Percentiles rank a stretch among this genome's conserved stretches.
These are phyloP conservation scores for Halichoeres trimaculatus DNA, from an alignment of 2,113 vertebrate species.

Conservation along the genomic window DNA sequence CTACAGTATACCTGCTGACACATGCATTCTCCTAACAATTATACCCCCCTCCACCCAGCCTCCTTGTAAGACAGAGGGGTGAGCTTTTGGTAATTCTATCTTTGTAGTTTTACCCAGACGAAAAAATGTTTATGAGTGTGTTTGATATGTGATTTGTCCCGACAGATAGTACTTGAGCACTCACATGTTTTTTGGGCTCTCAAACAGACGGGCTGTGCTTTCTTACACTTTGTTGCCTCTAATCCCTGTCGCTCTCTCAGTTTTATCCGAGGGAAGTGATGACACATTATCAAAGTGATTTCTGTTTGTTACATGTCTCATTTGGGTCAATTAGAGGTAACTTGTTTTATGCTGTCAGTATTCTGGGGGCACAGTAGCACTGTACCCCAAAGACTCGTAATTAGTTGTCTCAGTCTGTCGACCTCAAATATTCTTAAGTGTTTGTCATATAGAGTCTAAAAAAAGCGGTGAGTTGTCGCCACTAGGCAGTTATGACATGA, in stretches of 20 bases:
- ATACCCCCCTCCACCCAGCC: conserved; percentile 42
- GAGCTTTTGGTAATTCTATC: conserved; percentile 39
- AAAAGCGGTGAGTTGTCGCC: neutral
- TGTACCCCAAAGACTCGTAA: conserved; percentile 48
- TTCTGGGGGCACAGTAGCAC: conserved; percentile 43
- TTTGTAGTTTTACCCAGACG: conserved; percentile 35
- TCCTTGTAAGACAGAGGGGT: conserved; percentile 13
- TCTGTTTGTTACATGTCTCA: conserved; percentile 59
- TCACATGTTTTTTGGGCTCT: neutral
- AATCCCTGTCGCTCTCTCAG: conserved; percentile 23
- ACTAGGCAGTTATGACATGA: conserved; percentile 24
- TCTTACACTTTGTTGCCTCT: conserved; percentile 27
- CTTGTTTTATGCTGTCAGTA: conserved; percentile 50
- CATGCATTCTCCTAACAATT: conserved; percentile 62
- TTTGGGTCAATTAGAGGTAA: conserved; percentile 72
- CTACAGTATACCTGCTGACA: conserved; percentile 57
- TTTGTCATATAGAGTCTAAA: neutral
- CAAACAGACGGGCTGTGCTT: conserved; percentile 39
- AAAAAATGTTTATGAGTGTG: conserved; percentile 35
- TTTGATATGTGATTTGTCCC: conserved; percentile 47
- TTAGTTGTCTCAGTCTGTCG: conserved; percentile 55
- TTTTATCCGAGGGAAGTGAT: conserved; percentile 43
- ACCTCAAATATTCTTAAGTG: conserved; percentile 40
- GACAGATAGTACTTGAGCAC: conserved; percentile 29
- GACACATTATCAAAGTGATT: conserved; percentile 73